phyloP scores from a whole-genome alignment of 2,797 vertebrate genomes.

The Leptatherina wallacei region DNA sequence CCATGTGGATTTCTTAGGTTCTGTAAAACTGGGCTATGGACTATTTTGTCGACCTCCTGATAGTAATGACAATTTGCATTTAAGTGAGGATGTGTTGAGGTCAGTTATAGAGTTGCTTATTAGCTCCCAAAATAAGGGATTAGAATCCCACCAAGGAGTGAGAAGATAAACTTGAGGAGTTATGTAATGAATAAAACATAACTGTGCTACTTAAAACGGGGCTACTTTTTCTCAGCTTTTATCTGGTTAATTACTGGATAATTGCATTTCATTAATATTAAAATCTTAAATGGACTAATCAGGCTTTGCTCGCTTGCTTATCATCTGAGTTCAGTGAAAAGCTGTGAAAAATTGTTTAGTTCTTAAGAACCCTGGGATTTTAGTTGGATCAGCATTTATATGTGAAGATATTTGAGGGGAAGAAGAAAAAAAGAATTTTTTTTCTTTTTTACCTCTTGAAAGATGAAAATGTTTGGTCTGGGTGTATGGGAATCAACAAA shows the following conservation, averaged over 20 bases:
- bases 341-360: background rate
- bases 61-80: slow-evolving; percentile 7
- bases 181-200: slow-evolving; percentile 25
- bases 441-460: background rate
- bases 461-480: background rate
- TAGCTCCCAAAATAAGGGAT: slow-evolving; percentile 14
- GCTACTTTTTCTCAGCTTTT: slow-evolving; percentile 24
- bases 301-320: slow-evolving; percentile 17
- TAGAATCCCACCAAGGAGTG: background rate
- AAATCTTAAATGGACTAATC: slow-evolving; percentile 20
- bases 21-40: slow-evolving; percentile 2
- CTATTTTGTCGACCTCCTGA: slow-evolving; percentile 5
- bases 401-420: background rate
- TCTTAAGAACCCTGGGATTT: background rate
- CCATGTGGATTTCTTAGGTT: slow-evolving; percentile 1
- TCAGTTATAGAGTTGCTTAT: slow-evolving; percentile 17
- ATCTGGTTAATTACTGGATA: slow-evolving; percentile 27
- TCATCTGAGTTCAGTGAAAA: background rate
- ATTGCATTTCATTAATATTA: slow-evolving; percentile 24
- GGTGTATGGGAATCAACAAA: background rate
- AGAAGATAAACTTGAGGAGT: slow-evolving; percentile 25
- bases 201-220: background rate
- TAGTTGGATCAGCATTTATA: background rate
- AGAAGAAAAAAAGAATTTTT: too few species aligned
- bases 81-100: slow-evolving; percentile 25